Base-by-base conservation (phyloP, 2,888 invertebrate species). In the Phengaris arion region DNA sequence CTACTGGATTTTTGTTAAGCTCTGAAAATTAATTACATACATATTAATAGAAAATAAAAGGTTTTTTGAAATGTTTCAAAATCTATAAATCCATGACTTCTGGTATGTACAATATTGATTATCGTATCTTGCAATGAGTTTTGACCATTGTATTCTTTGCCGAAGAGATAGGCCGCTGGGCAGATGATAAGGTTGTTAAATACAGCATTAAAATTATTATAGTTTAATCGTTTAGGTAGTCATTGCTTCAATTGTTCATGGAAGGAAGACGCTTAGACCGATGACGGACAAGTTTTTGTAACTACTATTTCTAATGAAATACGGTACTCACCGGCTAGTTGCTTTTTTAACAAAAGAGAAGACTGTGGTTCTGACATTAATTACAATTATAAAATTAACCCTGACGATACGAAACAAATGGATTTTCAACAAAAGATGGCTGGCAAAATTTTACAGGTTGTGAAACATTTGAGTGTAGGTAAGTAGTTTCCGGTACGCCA, bases 1-100 rank as follows among this genome's bases (percentile, higher is more conserved):
- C 99, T 76, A 99, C 99, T 89, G 99, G 99, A 95, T 99, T 98
- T 94, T 99, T 99, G 94, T 98, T 98, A 89, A 99, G 94, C 96
- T 99, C 99, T 99, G 95, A 83, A 96, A 96, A 84, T 81, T 80
- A 79, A 76, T 77, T 74, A 68, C 35, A 68, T 74, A 22, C 12
- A 10, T 55, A 74, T 1, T 10, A 74, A 48, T 59, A 74, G 64
- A 64, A 45, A 10, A 64, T 6, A 13, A 64, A 35, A 0, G 6
- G 35, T 0, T 35, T 35, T 64, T 64, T 64, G 64, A 35, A 64
- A 35, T 35, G 9, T 64, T 64, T 64, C 64, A 48, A 70, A 70
- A 70, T 70, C 51, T 70, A 70, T 51, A 70, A 72, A 72, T 72
- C 51, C 51, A 35, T 51, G 15, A 52, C 51, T 72, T 35, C 83